A percentile compares a stretch with the other conserved stretches of the same genome.
Conservation (phyloP, 2,113 vertebrate species). For the Orientallactaga bullata region DNA sequence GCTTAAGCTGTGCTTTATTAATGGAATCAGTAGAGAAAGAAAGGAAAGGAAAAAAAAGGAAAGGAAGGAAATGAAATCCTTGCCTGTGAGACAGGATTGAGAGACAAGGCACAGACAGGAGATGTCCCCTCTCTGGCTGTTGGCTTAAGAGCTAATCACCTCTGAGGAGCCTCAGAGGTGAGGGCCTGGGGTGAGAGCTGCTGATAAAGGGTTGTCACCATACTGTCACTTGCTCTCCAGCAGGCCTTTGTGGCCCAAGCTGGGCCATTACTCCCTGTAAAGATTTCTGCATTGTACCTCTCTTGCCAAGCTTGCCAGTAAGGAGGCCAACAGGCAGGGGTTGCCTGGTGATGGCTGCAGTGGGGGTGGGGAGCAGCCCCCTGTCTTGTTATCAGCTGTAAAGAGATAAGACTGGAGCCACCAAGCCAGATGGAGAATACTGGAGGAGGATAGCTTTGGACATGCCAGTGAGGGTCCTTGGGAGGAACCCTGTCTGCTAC, state of each 20-base stretch:
- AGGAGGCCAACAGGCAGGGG: background rate
- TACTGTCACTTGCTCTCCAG: constrained; percentile 2
- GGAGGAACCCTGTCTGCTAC: too few relatives aligned
- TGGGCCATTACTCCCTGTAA: constrained; percentile 17
- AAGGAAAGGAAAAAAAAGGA: background rate
- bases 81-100: background rate
- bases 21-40: background rate
- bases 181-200: background rate
- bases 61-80: background rate
- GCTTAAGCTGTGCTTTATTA: background rate
- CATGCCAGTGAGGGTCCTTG: background rate
- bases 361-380: background rate
- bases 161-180: background rate
- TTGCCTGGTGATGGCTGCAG: background rate
- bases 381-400: constrained; percentile 60
- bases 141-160: constrained; percentile 10
- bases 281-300: constrained; percentile 54
- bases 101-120: background rate
- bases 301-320: background rate
- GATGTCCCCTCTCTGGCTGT: background rate
- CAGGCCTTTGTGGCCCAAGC: background rate
- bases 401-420: constrained; percentile 73
- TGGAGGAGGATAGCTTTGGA: background rate
- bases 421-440: background rate
- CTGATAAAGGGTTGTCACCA: constrained; percentile 28